Evolutionary conservation across 2,888 invertebrate species (phyloP), one percentile per base, ranked within the genome.

Genomic region (Cheilosia scutellata): DNA sequence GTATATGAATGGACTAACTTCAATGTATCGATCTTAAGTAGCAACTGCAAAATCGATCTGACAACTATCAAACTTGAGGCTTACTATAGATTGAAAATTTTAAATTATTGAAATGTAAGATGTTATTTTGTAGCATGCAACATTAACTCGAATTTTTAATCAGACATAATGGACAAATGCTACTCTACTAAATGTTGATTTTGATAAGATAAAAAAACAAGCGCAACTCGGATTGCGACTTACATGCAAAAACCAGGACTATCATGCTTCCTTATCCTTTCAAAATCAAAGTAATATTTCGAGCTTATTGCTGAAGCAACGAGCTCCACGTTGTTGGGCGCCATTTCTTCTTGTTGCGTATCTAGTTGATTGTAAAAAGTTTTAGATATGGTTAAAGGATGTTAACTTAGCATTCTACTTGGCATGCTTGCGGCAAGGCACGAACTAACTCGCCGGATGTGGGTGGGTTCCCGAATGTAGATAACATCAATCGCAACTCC

Each of bases 361-460:
- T 42, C 7, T 31, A 2, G 42, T 0, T n/a, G 5, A 13, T 5
- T 42, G 13, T 4, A n/a, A n/a, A n/a, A n/a, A n/a, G n/a, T 42
- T 42, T 13, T 13, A 42, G n/a, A 42, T 42, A n/a, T 2, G 1
- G 5, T 2, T 42, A 4, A 5, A 11, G 0, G 13, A 5, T 42
- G n/a, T 42, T 3, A 13, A 42, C 42, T 5, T 20, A n/a, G 5
- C 42, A n/a, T 42, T n/a, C 13, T 13, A 47, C 47, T 47, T 20
- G 47, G 47, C 47, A 47, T 47, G 47, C 47, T 47, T 47, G 20
- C 47, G 20, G 47, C 47, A 25, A 47, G 47, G 47, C 20, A 16
- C 47, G 20, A 20, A 7, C 20, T 47, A 47, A 20, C 47, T 47
- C 47, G 47, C 47, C 63, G 47, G 20, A 47, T 47, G 4, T 16